Evolutionary conservation across 2,113 vertebrate species (phyloP).

Genomic region (Pyrgilauda ruficollis): DNA sequence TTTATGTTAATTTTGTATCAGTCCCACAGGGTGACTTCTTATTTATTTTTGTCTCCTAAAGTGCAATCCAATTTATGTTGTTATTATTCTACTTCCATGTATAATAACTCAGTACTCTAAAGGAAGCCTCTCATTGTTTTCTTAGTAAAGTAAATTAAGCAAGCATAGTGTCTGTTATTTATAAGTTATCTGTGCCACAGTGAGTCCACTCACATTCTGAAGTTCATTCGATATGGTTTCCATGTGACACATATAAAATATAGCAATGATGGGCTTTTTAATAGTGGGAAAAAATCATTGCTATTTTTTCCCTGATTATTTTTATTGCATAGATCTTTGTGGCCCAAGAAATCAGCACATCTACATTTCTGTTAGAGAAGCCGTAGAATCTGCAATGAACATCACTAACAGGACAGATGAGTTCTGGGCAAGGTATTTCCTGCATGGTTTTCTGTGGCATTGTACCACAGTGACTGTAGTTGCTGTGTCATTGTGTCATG

Average conservation of each 20-base stretch:
- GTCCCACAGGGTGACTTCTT: not conserved
- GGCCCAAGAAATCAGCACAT: not conserved
- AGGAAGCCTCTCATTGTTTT: not conserved
- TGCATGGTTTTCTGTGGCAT: not conserved
- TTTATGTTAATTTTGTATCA: not conserved
- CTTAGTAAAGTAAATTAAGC: not conserved
- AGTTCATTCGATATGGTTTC: not conserved
- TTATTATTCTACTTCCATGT: not conserved
- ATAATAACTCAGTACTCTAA: not conserved
- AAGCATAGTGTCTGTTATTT: not conserved
- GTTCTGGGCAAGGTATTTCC: not conserved
- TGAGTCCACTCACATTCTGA: not conserved
- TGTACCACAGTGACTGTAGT: not conserved
- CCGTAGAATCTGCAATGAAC: not conserved
- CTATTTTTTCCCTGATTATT: not conserved
- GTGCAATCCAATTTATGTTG: not conserved
- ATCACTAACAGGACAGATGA: not conserved
- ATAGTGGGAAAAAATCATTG: not conserved
- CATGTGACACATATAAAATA: not conserved
- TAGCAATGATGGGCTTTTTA: not conserved
- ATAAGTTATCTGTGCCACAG: fast-evolving
- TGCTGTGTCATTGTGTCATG: not conserved
- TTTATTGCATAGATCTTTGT: not conserved
- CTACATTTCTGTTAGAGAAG: not conserved
- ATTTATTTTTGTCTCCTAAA: not conserved